phyloP scores from a whole-genome alignment of 2,888 invertebrate genomes.

The Uropetala carovei region DNA sequence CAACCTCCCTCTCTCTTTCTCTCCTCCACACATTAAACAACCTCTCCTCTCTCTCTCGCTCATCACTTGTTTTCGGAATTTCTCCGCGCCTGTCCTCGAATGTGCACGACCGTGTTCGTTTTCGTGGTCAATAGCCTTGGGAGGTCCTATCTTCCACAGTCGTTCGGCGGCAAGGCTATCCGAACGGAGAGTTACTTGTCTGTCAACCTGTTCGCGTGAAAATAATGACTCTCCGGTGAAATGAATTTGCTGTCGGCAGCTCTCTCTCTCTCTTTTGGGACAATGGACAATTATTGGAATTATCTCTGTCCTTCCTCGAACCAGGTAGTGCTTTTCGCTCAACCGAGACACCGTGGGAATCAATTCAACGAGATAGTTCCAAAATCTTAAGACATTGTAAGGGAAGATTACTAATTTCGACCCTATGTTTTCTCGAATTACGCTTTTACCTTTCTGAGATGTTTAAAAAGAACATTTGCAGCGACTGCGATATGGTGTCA shows the following conservation, averaged over 20 bases:
- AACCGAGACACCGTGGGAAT: not conserved
- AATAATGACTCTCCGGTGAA: not conserved
- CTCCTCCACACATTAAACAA: not conserved
- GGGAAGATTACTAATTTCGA: no score
- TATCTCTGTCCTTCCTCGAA: not conserved
- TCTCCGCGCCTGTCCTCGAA: no score
- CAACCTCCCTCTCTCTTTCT: not conserved
- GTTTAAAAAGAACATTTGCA: no score
- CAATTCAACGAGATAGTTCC: no score
- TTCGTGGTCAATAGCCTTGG: conserved; percentile 28
- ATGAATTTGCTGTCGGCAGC: not conserved
- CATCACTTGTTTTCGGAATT: no score
- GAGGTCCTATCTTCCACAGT: not conserved
- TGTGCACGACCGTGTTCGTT: not conserved
- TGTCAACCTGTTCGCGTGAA: not conserved
- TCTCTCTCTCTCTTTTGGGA: not conserved
- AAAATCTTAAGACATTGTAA: no score
- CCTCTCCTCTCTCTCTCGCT: no score
- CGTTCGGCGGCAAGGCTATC: conserved; percentile 6
- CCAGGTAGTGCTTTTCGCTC: not conserved
- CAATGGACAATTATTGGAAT: not conserved
- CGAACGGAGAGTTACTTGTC: not conserved
- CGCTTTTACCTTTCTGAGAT: no score
- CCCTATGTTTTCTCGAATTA: no score
- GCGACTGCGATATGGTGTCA: no score